These are phyloP conservation scores for Platerodrilus igneus DNA, from an alignment of 2,888 invertebrate species.

Conservation along the genomic window DNA sequence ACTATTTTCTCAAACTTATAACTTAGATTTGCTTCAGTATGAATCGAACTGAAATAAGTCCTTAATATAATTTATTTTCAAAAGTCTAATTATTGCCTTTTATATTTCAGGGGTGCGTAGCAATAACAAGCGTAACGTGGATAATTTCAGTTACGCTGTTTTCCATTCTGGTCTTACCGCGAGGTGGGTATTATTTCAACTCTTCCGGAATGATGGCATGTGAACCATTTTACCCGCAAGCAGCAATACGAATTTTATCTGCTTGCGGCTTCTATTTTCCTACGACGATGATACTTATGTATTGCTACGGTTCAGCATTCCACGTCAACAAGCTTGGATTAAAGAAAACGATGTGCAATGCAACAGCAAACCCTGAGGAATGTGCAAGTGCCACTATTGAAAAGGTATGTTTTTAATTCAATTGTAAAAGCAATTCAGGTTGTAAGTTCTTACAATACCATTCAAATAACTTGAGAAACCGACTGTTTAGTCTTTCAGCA, in stretches of 20 bases:
- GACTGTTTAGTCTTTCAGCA: too few species aligned
- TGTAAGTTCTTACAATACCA: too few species aligned
- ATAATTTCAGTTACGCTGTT: slow-evolving; percentile 79
- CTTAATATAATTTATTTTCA: too few species aligned
- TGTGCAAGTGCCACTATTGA: slow-evolving; percentile 49
- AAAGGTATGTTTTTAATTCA: slow-evolving; percentile 46
- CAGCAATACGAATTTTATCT: slow-evolving; percentile 68
- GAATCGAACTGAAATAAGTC: too few species aligned
- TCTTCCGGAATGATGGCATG: slow-evolving; percentile 80
- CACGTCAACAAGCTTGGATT: slow-evolving; percentile 78
- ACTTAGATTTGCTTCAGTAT: too few species aligned
- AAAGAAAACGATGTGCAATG: slow-evolving; percentile 49
- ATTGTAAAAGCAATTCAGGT: too few species aligned
- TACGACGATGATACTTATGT: slow-evolving; percentile 88
- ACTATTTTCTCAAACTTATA: too few species aligned
- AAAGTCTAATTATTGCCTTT: too few species aligned
- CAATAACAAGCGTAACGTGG: slow-evolving; percentile 81
- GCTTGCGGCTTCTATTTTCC: slow-evolving; percentile 88
- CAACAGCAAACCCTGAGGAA: slow-evolving; percentile 49
- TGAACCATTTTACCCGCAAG: slow-evolving; percentile 79
- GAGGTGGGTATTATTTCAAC: slow-evolving; percentile 85
- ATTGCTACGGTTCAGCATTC: slow-evolving; percentile 85
- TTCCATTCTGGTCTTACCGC: slow-evolving; percentile 75
- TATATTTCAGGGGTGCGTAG: slow-evolving; percentile 72
- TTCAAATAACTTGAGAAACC: too few species aligned